phyloP scores from a whole-genome alignment of 1,140 invertebrate genomes.

The Laupala kohalensis region DNA sequence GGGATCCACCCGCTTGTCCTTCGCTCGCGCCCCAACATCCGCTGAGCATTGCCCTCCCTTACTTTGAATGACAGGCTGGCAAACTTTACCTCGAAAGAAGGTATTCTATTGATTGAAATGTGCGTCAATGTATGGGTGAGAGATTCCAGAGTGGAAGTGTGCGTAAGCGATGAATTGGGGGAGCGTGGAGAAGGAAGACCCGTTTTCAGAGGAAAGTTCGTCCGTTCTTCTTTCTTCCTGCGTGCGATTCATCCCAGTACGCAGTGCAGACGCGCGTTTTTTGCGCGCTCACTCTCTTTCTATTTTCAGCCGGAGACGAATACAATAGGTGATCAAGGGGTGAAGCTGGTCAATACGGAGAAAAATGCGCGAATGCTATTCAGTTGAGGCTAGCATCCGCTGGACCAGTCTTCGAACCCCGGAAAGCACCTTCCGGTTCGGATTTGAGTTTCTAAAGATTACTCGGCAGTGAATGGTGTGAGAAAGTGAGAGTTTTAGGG shows the following conservation, averaged over 20 bases:
- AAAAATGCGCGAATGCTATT: neutral
- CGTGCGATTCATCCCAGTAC: neutral
- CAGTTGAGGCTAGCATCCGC: no score
- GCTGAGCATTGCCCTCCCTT: neutral
- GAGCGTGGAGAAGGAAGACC: neutral
- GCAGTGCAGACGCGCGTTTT: neutral
- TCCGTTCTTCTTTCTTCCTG: neutral
- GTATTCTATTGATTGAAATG: neutral
- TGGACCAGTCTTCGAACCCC: no score
- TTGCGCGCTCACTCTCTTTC: neutral
- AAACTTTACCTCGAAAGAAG: neutral
- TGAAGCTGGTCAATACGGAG: neutral
- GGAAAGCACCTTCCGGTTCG: no score
- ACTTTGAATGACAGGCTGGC: neutral
- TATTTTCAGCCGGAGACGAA: neutral
- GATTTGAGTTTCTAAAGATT: no score
- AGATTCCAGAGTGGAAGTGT: neutral
- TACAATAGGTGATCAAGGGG: neutral
- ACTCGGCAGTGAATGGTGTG: no score
- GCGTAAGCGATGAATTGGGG: neutral
- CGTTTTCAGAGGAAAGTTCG: neutral
- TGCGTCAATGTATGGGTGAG: neutral
- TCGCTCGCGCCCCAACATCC: neutral
- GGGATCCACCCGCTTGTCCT: neutral
- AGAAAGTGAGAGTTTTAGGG: no score